Evolutionary conservation across 2,888 invertebrate genomes (phyloP).

Genomic region (Xestia c-nigrum): DNA sequence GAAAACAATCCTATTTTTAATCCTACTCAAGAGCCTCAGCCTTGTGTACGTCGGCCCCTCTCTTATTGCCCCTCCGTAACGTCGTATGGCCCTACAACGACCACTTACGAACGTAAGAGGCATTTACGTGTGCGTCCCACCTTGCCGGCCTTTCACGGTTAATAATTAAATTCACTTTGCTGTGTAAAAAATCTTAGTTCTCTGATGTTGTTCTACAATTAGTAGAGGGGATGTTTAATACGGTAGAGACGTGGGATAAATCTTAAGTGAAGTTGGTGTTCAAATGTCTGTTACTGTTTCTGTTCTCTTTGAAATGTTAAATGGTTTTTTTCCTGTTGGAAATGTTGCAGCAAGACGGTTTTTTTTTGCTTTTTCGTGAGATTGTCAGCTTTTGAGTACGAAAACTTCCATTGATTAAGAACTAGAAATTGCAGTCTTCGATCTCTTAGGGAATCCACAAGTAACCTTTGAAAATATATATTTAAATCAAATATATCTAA

Average conservation of each 20-base stretch:
- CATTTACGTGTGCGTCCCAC: slow-evolving; percentile 64
- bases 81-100: slow-evolving; percentile 57
- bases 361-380: neutral
- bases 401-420: neutral
- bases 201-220: slow-evolving; percentile 50
- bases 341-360: neutral
- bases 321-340: neutral
- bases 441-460: neutral
- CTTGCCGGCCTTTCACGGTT: slow-evolving; percentile 58
- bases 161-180: slow-evolving; percentile 67
- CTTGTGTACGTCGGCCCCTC: slow-evolving; percentile 44
- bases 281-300: slow-evolving; percentile 10
- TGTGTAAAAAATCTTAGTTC: slow-evolving; percentile 58
- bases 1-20: slow-evolving; percentile 2
- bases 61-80: slow-evolving; percentile 54
- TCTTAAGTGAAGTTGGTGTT: slow-evolving; percentile 24
- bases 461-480: neutral
- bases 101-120: slow-evolving; percentile 66
- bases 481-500: neutral
- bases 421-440: neutral
- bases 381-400: neutral
- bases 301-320: neutral
- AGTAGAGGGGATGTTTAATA: slow-evolving; percentile 21
- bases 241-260: slow-evolving; percentile 17
- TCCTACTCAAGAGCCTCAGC: neutral